Conservation (phyloP, 1,140 invertebrate species). For the Cotesia typhae region DNA sequence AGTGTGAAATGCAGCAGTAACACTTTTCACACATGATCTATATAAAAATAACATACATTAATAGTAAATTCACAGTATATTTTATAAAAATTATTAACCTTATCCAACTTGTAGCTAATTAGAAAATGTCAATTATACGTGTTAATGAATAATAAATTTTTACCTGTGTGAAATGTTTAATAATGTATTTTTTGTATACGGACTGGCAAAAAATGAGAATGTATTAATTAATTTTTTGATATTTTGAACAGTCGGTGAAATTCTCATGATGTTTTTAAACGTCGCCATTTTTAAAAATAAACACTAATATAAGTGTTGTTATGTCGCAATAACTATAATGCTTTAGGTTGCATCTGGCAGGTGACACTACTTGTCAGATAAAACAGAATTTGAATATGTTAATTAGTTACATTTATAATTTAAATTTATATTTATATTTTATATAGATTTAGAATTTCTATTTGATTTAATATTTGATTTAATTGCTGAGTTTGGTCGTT, state of each 20-base stretch:
- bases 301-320: too few species aligned
- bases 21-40: conserved; percentile 18
- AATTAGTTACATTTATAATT: too few species aligned
- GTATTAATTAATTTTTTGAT: conserved; percentile 50
- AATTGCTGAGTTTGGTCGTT: too few species aligned
- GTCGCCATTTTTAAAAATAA: conserved; percentile 48
- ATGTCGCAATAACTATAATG: too few species aligned
- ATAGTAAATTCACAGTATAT: not conserved
- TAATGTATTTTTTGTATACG: not conserved
- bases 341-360: too few species aligned
- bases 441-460: too few species aligned
- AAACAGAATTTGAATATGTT: too few species aligned
- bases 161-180: conserved; percentile 12
- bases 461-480: too few species aligned
- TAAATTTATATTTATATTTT: too few species aligned
- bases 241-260: conserved; percentile 45
- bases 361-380: too few species aligned
- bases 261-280: conserved; percentile 42
- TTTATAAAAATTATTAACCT: not conserved
- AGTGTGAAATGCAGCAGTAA: conserved; percentile 56
- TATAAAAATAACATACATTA: not conserved
- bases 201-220: conserved; percentile 40
- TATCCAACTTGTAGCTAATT: not conserved
- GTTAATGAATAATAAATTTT: conserved; percentile 15
- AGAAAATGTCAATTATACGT: not conserved